Evolutionary conservation across 2,113 vertebrate genomes (phyloP).

Genomic region (Chamaea fasciata): DNA sequence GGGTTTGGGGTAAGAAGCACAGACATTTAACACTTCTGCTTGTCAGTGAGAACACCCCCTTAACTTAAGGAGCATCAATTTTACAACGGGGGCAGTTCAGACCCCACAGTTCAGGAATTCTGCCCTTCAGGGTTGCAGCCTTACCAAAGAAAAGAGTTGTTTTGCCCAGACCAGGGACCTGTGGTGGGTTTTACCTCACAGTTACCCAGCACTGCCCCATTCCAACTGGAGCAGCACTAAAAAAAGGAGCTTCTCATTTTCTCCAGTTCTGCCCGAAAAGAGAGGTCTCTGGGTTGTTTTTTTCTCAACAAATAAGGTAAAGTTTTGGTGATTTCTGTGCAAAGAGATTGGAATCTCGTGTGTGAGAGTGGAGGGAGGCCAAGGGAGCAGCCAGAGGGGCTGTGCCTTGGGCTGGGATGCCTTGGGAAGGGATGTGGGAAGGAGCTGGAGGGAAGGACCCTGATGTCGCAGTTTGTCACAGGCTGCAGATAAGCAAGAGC

Average conservation of each 20-base stretch:
- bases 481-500: background rate
- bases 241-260: background rate
- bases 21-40: background rate
- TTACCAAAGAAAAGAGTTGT: background rate
- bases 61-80: accelerated
- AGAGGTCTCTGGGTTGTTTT: background rate
- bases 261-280: background rate
- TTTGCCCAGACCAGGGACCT: background rate
- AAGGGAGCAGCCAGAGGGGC: accelerated
- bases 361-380: background rate
- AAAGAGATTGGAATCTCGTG: background rate
- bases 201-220: accelerated
- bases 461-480: accelerated
- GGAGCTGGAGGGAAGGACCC: background rate
- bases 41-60: background rate
- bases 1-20: accelerated
- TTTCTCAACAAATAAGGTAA: background rate
- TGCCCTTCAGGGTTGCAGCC: background rate
- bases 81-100: background rate
- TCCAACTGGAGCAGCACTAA: background rate
- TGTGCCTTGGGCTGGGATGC: background rate
- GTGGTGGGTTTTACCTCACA: too few relatives aligned
- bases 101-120: background rate
- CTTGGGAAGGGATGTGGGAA: background rate
- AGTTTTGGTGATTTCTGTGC: background rate